A percentile compares a stretch with the other conserved stretches of the same genome.
Conservation (phyloP, 1,140 invertebrate species). For the Bilobella aurantiaca region DNA sequence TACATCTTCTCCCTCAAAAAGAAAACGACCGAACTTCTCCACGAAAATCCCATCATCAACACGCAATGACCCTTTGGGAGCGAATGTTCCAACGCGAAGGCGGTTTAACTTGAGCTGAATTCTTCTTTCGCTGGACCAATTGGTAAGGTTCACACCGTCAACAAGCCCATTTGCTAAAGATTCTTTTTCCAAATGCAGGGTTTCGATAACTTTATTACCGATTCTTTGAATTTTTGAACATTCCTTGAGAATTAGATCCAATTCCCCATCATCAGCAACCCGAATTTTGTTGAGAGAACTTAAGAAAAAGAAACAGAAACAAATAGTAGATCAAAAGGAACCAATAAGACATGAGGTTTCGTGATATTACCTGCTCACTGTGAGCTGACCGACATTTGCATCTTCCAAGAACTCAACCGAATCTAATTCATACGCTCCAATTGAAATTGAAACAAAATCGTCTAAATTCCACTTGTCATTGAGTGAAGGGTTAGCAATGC, state of each 20-base stretch:
- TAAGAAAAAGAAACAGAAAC: background rate
- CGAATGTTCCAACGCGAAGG: background rate
- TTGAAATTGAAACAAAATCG: background rate
- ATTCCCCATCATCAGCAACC: background rate
- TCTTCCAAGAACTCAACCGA: background rate
- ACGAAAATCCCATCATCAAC: background rate
- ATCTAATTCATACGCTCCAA: background rate
- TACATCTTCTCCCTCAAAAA: background rate
- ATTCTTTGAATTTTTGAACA: background rate
- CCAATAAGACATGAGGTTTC: too few species aligned
- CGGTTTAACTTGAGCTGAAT: constrained; percentile 2
- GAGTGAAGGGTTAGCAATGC: background rate
- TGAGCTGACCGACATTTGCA: background rate
- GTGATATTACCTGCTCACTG: background rate
- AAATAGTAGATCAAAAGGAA: too few species aligned
- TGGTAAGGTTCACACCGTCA: background rate
- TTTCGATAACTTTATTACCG: background rate
- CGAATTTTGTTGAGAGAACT: constrained; percentile 4
- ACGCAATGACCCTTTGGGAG: background rate
- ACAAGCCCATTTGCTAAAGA: background rate
- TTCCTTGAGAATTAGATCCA: constrained; percentile 1
- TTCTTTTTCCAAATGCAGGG: background rate
- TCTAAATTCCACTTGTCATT: background rate
- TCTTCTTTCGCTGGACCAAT: background rate
- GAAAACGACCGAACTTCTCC: constrained; percentile 6